Base-by-base conservation (phyloP, 53 echinoderm and acorn worm species). In the Holothuria leucospilota region DNA sequence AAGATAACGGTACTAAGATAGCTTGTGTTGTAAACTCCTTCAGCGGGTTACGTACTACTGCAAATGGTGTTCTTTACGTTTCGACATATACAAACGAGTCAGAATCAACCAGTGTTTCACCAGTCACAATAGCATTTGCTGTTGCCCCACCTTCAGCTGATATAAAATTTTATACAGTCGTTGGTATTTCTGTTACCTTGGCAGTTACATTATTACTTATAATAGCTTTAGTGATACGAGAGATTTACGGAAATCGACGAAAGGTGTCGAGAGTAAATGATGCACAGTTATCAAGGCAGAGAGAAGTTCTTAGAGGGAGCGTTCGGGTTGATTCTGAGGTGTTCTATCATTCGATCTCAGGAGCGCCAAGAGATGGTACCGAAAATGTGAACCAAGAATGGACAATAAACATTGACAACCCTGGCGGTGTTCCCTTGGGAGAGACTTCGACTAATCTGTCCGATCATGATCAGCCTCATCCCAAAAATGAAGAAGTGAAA, bases 261-360 rank as follows among this genome's bases (percentile, higher is more conserved):
- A 56, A 56, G 18, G 56, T 56, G 56, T 56, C 56, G 4, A 15
- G 4, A 56, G 56, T 56, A 18, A 18, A 21, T 14, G 67, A 42
- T 41, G 16, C 74, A 0, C 40, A 24, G 49, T 15, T 39, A 40
- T 38, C 23, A 38, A 73, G 46, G n/a, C 74, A 73, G 74, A 16
- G 74, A 41, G 39, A 39, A 41, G 39, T 46, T 24, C 39, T 73
- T 73, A 49, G 74, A 4, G 46, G 42, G 42, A 73, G 39, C 46
- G 74, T 73, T 24, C 20, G 39, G 5, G 74, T 73, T 21, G 67
- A 67, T 30, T 73, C 78, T 29, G 78, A 78, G 56, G 78, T 13
- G 3, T 20, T 52, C 23, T 78, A 78, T 14, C 78, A 51, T 7
- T 56, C 53, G 23, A 59, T 78, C 59, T 5, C 59, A 29, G 53